Evolutionary conservation across 1,140 invertebrate genomes (phyloP), one percentile per base, ranked within the genome.

Genomic region (Sinella curviseta): DNA sequence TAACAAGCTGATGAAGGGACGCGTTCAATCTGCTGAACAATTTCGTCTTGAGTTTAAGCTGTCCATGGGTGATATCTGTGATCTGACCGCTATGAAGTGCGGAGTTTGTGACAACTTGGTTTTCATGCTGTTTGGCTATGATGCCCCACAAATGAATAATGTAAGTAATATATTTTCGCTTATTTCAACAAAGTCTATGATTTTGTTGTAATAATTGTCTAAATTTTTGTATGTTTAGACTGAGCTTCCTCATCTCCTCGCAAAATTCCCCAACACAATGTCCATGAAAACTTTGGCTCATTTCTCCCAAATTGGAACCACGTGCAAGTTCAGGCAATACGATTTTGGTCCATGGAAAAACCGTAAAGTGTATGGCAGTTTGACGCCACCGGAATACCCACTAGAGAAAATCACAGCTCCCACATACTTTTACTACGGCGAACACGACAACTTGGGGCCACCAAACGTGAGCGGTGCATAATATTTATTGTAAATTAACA

Each of bases 331-430:
- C 30, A 30, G n/a, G 31, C 2, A 70, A 30, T 70, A 70, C n/a
- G 65, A 70, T n/a, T 70, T 31, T 70, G 65, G 65, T 0, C 82
- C 85, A 65, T 73, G 80, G 75, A 80, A 65, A 3, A 70, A 70
- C n/a, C 8, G 4, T 4, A 12, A 70, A 14, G 4, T 12, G 8
- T 70, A 70, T 70, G 30, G 30, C 8, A 31, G 28, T 30, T 8
- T 12, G 1, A 33, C 1, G 12, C 30, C 65, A 12, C 65, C 65
- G 12, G 26, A 30, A n/a, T 70, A 70, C 31, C 4, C 8, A 4
- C 31, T 70, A 1, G 26, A n/a, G 14, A 33, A 70, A 3, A 70
- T 70, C 24, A 70, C 28, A 12, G 31, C 65, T 30, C 65, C 65
- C 30, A 70, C 65, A 8, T 70, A 70, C 31, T 70, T 70, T 24